Base-by-base conservation (phyloP, 2,888 invertebrate species). In the Hartigia nigra region DNA sequence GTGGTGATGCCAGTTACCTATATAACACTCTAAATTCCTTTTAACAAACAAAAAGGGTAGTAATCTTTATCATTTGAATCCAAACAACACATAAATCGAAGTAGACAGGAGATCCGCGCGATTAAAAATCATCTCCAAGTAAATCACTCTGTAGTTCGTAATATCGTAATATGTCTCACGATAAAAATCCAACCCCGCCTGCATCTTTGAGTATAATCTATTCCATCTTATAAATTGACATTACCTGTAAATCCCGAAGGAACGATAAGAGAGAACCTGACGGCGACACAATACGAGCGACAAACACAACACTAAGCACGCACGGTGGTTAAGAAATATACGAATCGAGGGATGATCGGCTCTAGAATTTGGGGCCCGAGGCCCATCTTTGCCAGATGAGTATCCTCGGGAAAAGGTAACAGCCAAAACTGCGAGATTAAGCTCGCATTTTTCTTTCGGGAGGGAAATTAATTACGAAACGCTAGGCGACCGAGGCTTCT, bases 391-490 rank as follows among this genome's bases (percentile, higher is more conserved):
- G 74, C 77, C 79, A 80, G 81, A 81, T 80, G 80, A 75, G 32
- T 32, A 39, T 70, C 77, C 76, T 80, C 80, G 55, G 77, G 77
- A 81, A 78, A 82, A 78, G 79, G 79, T 80, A 80, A 76, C 78
- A 80, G 81, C 77, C 78, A 80, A 78, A 78, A 76, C 79, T 80
- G 78, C 80, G 81, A 75, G 79, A 80, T 80, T 81, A 85, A 77
- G 80, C 76, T 82, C 80, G 82, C 85, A 84, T 85, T 83, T 84
- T 81, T 83, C 79, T 82, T 74, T 77, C 80, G 81, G 80, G 72
- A 79, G 75, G 80, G 75, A 80, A 81, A 86, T 85, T 85, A 88
- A 88, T 88, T 87, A 89, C 87, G 86, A 86, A 88, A 88, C 83
- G 80, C 84, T 81, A 84, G 81, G 85, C 85, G 84, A 84, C 86